Percentiles rank a stretch among this genome's conserved stretches.
phyloP scores from a whole-genome alignment of 2,888 invertebrate genomes.

The Mythimna pallens region DNA sequence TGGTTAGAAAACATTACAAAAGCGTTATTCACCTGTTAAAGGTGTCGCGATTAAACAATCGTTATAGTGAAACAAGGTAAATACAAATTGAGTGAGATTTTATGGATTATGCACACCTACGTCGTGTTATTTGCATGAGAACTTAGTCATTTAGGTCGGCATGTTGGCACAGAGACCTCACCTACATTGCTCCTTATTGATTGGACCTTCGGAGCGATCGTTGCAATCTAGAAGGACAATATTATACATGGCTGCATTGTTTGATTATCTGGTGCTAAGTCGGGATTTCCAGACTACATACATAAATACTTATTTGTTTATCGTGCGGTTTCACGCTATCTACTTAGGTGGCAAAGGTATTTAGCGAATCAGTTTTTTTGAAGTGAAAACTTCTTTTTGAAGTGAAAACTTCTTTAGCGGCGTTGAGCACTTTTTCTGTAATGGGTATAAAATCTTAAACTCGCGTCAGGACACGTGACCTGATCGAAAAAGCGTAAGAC shows the following conservation, averaged over 20 bases:
- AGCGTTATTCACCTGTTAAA: constrained; percentile 17
- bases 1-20: constrained; percentile 24
- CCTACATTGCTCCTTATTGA: constrained; percentile 76
- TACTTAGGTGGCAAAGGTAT: not conserved
- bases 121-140: constrained; percentile 72
- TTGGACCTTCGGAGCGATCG: constrained; percentile 67
- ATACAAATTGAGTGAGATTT: constrained; percentile 53
- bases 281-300: constrained; percentile 9
- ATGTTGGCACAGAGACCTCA: constrained; percentile 72
- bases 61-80: constrained; percentile 35
- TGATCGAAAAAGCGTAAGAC: too few species aligned
- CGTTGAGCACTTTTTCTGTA: too few species aligned
- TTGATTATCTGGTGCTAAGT: constrained; percentile 6
- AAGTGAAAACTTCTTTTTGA: too few species aligned
- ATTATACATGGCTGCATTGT: not conserved
- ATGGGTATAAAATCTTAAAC: too few species aligned
- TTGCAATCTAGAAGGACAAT: constrained; percentile 45
- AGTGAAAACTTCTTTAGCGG: too few species aligned
- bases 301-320: not conserved
- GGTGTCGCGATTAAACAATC: constrained; percentile 21
- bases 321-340: not conserved
- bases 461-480: too few species aligned
- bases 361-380: too few species aligned
- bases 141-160: constrained; percentile 81
- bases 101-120: constrained; percentile 59